These are phyloP conservation scores for Coptodon rendalli DNA, from an alignment of 2,113 vertebrate species.

Conservation along the genomic window DNA sequence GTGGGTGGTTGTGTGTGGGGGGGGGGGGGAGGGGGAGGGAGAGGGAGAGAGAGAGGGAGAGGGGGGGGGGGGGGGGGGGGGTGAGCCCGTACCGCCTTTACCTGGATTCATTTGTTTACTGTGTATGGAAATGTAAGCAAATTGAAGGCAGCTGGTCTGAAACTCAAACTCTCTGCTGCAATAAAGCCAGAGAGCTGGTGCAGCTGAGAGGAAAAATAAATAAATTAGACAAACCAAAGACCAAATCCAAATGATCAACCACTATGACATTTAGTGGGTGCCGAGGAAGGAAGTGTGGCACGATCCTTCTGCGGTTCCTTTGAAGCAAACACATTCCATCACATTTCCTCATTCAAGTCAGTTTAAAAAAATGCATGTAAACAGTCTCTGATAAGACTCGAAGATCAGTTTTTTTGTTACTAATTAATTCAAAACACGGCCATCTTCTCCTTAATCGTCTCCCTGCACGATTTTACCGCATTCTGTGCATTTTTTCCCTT, in stretches of 20 bases:
- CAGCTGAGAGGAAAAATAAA: neutral
- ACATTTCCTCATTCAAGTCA: slow-evolving; percentile 15
- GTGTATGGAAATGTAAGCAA: neutral
- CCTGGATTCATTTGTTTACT: slow-evolving; percentile 10
- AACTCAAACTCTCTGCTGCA: neutral
- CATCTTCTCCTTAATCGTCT: neutral
- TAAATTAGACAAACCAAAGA: neutral
- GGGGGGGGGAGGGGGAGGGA: rapidly evolving
- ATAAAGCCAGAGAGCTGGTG: neutral
- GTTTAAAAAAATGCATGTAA: neutral
- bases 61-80: neutral
- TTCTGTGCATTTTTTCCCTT: slow-evolving; percentile 2
- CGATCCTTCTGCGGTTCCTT: neutral
- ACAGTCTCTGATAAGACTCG: neutral
- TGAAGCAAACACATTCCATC: slow-evolving; percentile 34
- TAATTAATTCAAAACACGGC: slow-evolving; percentile 21
- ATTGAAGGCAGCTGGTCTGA: neutral
- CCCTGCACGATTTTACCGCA: slow-evolving; percentile 47
- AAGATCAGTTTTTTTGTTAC: neutral
- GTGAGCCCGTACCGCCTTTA: neutral
- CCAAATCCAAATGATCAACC: neutral
- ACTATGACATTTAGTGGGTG: neutral
- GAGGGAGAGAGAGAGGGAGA: too few relatives aligned
- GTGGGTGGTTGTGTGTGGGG: too few relatives aligned
- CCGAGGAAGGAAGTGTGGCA: neutral